Evolutionary conservation across 2,113 vertebrate genomes (phyloP), one percentile per base, ranked within the genome.

Genomic region (Mus musculus): DNA sequence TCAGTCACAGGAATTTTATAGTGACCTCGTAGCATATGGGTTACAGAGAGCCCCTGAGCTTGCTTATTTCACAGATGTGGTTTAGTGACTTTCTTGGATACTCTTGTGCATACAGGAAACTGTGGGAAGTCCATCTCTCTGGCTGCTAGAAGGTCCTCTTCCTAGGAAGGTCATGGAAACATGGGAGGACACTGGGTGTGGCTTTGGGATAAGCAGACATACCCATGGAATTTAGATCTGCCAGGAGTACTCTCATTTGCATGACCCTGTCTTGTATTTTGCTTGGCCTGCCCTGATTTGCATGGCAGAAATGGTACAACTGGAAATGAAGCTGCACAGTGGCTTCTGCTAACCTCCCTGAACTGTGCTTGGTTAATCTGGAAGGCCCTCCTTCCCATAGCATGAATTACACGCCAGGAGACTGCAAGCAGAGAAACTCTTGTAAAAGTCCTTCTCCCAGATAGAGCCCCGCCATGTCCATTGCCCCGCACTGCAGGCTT

Each of bases 1-100:
- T 72, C 71, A 67, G 67, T 71, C 73, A 89, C 39, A 22, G 91
- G 95, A n/a, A 95, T 93, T 89, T 95, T 92, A 52, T 42, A 90
- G 88, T 85, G 75, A 80, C 88, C 59, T 90, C 90, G 76, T 92
- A 36, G 88, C 71, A 90, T n/a, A 75, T 77, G 92, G 93, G 28
- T 88, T 65, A 65, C 36, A 39, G 86, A 88, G 59, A 81, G 36
- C 36, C n/a, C 90, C 71, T 77, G 61, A 93, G 77, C 56, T 80
- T 72, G 77, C 94, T 42, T 87, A 75, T 93, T 95, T 69, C 0
- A 46, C 30, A 75, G 59, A 46, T 72, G 69, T 75, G 81, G 17
- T 42, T 92, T 94, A 84, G 33, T 88, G 89, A 56, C 36, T 91
- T 52, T 89, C n/a, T 89, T 11, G 56, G 69, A 56, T 63, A 36